Conservation (phyloP, 2,113 vertebrate species). For the Micromys minutus region DNA sequence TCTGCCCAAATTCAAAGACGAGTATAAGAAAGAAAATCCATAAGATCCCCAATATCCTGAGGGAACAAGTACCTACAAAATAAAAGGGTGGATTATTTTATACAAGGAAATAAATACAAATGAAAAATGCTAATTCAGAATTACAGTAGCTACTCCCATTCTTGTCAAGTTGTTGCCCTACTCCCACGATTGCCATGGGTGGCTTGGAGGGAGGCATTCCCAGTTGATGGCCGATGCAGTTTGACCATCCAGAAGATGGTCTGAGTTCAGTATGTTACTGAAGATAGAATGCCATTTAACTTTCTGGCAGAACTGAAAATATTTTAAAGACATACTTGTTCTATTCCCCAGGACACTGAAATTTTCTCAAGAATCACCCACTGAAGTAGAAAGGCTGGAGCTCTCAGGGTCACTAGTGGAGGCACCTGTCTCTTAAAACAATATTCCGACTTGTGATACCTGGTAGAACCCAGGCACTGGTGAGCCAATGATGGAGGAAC, state of each 20-base stretch:
- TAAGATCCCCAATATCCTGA: background rate
- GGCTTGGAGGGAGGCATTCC: background rate
- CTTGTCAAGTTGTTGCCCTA: background rate
- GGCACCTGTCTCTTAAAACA: background rate
- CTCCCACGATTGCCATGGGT: background rate
- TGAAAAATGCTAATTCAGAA: background rate
- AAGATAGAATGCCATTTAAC: background rate
- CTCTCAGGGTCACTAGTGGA: background rate
- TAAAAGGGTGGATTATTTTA: background rate
- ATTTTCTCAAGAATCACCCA: background rate
- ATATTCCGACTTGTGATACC: background rate
- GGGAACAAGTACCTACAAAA: background rate
- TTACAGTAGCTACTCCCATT: background rate
- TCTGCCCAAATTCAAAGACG: background rate
- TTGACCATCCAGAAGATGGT: background rate
- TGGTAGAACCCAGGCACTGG: background rate
- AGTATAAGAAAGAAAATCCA: conserved; percentile 6
- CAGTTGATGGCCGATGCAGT: background rate
- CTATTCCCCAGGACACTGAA: background rate
- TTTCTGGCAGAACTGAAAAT: background rate
- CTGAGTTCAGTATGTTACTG: background rate
- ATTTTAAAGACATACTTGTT: background rate
- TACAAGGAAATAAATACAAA: background rate
- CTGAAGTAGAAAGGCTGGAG: background rate
- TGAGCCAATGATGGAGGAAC: too few species aligned